phyloP scores from a whole-genome alignment of 2,113 vertebrate species.

The Phalacrocorax aristotelis region DNA sequence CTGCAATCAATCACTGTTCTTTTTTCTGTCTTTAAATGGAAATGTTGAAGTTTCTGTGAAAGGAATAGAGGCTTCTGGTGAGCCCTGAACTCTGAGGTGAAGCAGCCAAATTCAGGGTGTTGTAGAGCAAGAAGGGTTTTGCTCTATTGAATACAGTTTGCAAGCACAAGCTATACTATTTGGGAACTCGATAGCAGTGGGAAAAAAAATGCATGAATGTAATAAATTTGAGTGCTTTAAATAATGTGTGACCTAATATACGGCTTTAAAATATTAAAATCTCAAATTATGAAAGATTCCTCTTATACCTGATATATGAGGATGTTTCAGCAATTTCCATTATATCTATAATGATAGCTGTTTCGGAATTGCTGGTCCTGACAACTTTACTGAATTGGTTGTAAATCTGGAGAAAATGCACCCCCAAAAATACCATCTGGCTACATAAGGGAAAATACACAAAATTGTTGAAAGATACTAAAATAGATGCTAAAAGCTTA shows the following conservation, averaged over 20 bases:
- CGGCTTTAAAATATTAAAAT: constrained; percentile 40
- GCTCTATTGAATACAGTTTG: not conserved
- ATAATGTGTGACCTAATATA: constrained; percentile 1
- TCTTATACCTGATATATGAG: not conserved
- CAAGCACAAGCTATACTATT: not conserved
- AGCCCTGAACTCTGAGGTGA: not conserved
- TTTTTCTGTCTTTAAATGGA: not conserved
- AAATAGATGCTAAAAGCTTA: not conserved
- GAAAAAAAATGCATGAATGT: not conserved
- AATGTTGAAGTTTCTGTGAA: not conserved
- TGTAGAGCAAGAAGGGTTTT: not conserved
- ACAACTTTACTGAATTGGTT: not conserved
- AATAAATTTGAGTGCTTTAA: constrained; percentile 9
- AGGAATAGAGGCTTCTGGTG: not conserved
- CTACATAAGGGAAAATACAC: not conserved
- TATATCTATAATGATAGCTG: not conserved
- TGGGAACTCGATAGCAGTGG: not conserved
- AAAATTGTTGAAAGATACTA: not conserved
- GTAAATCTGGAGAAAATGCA: not conserved
- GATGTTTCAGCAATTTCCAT: not conserved
- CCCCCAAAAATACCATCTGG: not conserved
- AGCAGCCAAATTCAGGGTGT: not conserved
- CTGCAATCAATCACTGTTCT: not conserved
- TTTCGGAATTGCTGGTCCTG: not conserved
- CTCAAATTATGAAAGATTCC: not conserved